Evolutionary conservation across 92 coral and sea anemone species (phyloP).

Genomic region (Siderastrea siderea): DNA sequence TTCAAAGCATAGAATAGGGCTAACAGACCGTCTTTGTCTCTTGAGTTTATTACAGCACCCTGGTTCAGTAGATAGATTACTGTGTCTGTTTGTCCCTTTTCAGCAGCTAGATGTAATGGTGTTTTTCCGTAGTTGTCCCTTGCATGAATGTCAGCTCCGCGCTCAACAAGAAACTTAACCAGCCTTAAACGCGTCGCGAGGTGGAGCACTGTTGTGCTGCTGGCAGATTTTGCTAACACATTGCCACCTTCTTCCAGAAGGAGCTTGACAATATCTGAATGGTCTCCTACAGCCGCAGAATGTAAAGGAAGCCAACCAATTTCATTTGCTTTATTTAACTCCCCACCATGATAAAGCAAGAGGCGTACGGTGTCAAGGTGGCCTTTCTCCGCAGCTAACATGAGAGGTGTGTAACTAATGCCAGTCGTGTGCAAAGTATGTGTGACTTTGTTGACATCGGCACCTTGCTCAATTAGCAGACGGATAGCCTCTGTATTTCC

Average conservation of each 20-base stretch:
- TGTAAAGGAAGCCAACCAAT: neutral
- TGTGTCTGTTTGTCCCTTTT: conserved; percentile 24
- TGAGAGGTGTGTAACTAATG: conserved; percentile 58
- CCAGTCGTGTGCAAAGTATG: neutral
- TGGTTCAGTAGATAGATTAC: conserved; percentile 13
- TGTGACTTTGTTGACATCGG: conserved; percentile 23
- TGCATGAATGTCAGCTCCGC: conserved; percentile 6
- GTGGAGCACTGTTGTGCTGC: conserved; percentile 21
- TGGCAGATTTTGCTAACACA: neutral
- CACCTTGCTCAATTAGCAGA: conserved; percentile 66
- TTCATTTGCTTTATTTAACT: neutral
- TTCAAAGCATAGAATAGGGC: conserved; percentile 19
- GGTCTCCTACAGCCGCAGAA: conserved; percentile 19
- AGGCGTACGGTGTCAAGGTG: conserved; percentile 8
- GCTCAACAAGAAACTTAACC: conserved; percentile 37
- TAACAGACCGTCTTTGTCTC: conserved; percentile 5
- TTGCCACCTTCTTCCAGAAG: neutral
- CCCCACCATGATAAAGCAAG: conserved; percentile 1
- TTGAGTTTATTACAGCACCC: conserved; percentile 25
- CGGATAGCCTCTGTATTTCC: conserved; percentile 54
- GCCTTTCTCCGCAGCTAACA: conserved; percentile 48
- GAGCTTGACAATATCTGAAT: conserved; percentile 4
- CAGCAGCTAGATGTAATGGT: conserved; percentile 29
- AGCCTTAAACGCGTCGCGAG: conserved; percentile 15
- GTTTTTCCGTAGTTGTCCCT: neutral